These are phyloP conservation scores for Leptopilina myrica DNA, from an alignment of 2,888 invertebrate genomes.

Conservation along the genomic window DNA sequence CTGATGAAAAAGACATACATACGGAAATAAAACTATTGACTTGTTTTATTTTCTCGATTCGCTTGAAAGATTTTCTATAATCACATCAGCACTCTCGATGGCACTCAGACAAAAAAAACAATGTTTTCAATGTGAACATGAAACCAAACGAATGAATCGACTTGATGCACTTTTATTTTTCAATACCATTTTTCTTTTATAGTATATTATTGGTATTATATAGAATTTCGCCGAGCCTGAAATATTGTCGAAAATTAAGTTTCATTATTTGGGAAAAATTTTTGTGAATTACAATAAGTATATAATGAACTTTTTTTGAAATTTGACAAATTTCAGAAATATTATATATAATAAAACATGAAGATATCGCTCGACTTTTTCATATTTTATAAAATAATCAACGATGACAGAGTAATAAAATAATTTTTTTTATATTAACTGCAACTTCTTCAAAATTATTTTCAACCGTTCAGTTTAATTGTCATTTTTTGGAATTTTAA, in stretches of 20 bases:
- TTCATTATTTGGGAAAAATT: not conserved
- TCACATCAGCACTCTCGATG: slow-evolving; percentile 76
- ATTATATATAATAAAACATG: too few species aligned
- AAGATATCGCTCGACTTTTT: too few species aligned
- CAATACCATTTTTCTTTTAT: slow-evolving; percentile 80
- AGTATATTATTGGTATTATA: slow-evolving; percentile 79
- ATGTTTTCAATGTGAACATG: slow-evolving; percentile 79
- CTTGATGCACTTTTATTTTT: slow-evolving; percentile 80
- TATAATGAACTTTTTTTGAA: too few species aligned
- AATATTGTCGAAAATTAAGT: slow-evolving; percentile 45
- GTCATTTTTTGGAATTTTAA: too few species aligned
- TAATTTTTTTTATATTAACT: too few species aligned
- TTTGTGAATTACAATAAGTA: too few species aligned
- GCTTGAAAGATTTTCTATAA: slow-evolving; percentile 79
- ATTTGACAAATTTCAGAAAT: too few species aligned
- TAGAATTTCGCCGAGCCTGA: slow-evolving; percentile 80
- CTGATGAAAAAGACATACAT: slow-evolving; percentile 77
- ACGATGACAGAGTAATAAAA: too few species aligned
- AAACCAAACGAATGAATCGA: slow-evolving; percentile 81
- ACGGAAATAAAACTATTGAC: slow-evolving; percentile 73
- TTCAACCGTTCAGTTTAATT: too few species aligned
- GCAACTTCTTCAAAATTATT: too few species aligned
- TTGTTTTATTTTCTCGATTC: slow-evolving; percentile 74
- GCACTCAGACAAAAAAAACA: slow-evolving; percentile 84
- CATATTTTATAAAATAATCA: too few species aligned